A percentile compares a stretch with the other conserved stretches of the same genome.
Evolutionary conservation across 2,113 vertebrate species (phyloP).

Genomic region (Phylloscopus trochilus): DNA sequence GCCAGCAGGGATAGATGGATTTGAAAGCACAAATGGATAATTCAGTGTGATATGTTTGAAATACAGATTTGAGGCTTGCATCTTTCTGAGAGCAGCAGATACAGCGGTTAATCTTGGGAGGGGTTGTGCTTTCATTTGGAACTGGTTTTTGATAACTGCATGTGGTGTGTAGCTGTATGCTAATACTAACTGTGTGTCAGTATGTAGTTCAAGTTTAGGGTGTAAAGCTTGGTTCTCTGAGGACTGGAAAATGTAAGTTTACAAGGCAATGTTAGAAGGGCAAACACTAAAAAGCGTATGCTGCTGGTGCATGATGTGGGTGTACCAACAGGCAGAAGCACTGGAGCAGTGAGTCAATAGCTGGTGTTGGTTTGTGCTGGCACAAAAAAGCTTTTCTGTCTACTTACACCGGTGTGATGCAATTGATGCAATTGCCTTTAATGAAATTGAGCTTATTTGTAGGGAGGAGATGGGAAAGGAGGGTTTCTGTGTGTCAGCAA

Average conservation of each 20-base stretch:
- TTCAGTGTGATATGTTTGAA: not conserved
- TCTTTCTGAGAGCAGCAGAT: not conserved
- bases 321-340: not conserved
- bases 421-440: not conserved
- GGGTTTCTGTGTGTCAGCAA: not conserved
- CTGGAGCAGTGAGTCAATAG: not conserved
- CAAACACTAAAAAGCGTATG: rapidly evolving
- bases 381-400: not conserved
- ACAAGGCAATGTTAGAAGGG: not conserved
- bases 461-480: not conserved
- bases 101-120: not conserved
- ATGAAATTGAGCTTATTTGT: not conserved
- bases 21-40: not conserved
- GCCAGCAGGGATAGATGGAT: not conserved
- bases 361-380: not conserved
- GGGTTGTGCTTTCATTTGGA: not conserved
- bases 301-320: not conserved
- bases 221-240: not conserved
- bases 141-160: not conserved
- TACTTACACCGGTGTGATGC: not conserved
- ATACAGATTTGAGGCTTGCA: rapidly evolving
- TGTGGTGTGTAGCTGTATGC: not conserved
- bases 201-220: not conserved
- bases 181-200: not conserved
- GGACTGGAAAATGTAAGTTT: not conserved